Evolutionary conservation across 2,888 invertebrate species (phyloP), one percentile per base, ranked within the genome.

Genomic region (Ichneumoninae sp.): DNA sequence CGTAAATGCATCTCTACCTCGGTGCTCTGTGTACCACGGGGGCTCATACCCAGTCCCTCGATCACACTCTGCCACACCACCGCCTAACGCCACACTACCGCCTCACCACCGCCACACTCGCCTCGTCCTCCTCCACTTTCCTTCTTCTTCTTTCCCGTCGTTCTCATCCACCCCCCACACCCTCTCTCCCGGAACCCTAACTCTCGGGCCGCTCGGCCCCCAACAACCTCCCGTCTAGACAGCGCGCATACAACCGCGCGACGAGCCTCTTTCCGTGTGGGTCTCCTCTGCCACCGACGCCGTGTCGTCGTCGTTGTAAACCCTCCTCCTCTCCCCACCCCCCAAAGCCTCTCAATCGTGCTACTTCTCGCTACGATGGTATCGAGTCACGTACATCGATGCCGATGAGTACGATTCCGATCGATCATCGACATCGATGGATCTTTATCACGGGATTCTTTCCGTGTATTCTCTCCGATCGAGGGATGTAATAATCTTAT

Each of bases 221-320:
- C 90, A 89, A 89, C 91, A 91, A 91, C 91, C 91, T 91, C 91
- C 91, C 91, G 92, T 92, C 92, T 92, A 92, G 92, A 92, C 92
- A 91, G 90, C 90, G 91, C 91, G 89, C 91, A 90, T 91, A 87
- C 88, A 88, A 85, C 79, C 86, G 73, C 85, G 68, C 63, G 63
- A 66, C 85, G 82, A 74, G 47, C 33, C 57, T 60, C 66, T 82
- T 36, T 66, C 47, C 74, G 74, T 69, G 66, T 66, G 77, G 52
- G 71, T 60, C 60, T 63, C 71, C 50, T 70, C 69, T 57, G 36
- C 30, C 60, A 60, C 30, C 30, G 60, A 60, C 60, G 60, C 60
- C 60, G 13, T 26, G 13, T 60, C 60, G 60, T 60, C 60, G 60
- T 33, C 33, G 33, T 6, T 60, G 26, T 26, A 60, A 60, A 30